Percentiles rank a stretch among this genome's conserved stretches.
phyloP scores from a whole-genome alignment of 2,888 invertebrate species.

The Epistrophe eligans region DNA sequence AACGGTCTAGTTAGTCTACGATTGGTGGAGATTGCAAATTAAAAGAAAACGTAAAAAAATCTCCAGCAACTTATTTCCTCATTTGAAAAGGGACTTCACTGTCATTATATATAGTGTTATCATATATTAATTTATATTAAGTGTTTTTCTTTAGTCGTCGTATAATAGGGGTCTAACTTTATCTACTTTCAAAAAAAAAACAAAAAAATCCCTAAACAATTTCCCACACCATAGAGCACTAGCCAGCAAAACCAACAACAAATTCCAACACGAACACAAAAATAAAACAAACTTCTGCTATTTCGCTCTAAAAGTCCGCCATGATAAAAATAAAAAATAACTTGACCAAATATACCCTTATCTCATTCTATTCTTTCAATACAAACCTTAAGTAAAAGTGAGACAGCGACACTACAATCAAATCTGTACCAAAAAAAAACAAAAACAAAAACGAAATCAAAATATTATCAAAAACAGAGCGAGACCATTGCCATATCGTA shows the following conservation, averaged over 20 bases:
- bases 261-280: conserved; percentile 43
- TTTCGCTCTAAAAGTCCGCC: conserved; percentile 21
- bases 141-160: no score
- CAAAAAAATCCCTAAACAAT: background rate
- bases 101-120: no score
- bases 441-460: conserved; percentile 51
- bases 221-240: conserved; percentile 47
- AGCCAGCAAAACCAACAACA: background rate
- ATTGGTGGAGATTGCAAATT: no score
- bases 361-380: conserved; percentile 3
- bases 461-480: conserved; percentile 66
- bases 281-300: conserved; percentile 57
- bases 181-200: background rate
- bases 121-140: no score
- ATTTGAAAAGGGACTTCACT: no score
- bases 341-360: background rate
- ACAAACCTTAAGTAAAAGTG: background rate
- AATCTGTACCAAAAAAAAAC: background rate
- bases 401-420: conserved; percentile 14
- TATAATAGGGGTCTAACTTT: background rate
- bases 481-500: conserved; percentile 36
- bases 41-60: no score
- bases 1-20: no score
- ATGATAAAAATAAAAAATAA: conserved; percentile 17
- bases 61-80: no score